Evolutionary conservation across 2,888 invertebrate species (phyloP), one percentile per base, ranked within the genome.

Genomic region (Prionchulus punctatus): DNA sequence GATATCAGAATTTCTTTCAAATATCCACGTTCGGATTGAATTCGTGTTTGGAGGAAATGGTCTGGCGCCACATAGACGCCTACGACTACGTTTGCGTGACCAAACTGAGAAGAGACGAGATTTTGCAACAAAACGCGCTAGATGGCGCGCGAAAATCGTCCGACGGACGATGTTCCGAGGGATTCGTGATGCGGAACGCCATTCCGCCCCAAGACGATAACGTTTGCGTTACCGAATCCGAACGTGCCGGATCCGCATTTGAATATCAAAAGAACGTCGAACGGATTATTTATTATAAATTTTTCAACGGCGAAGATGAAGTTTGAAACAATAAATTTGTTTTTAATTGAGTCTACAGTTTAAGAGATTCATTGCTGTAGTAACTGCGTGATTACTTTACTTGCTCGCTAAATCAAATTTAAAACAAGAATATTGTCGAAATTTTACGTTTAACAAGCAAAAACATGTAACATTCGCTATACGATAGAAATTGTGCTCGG

Each of bases 21-120:
- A 4, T 27, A 21, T 21, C 28, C 18, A 55, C 53, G 7, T 56
- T 21, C 28, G 57, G 57, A 18, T 36, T 57, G n/a, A 57, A 57
- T 36, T 23, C 7, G 45, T 57, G 57, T 42, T 4, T 23, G 21
- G 28, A 63, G 1, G 69, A 64, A 0, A 31, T 58, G n/a, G 60
- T 63, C 15, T 68, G 68, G 68, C 55, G 68, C 21, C 57, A 58
- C 1, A 50, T 70, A 2, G 68, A 68, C 51, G 59, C 62, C 15
- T 69, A 70, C 56, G 68, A 68, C 58, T 70, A 63, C 53, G 63
- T 65, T 26, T 68, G 68, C 57, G 67, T 70, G 21, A 28, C 43
- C 43, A 21, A 45, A 36, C 7, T 7, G 36, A 36, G 36, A 36
- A 18, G 7, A 7, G 36, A 36, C 18, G 36, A 36, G 18, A 18